phyloP scores from a whole-genome alignment of 2,888 invertebrate species.

The Argynnis bischoffii region DNA sequence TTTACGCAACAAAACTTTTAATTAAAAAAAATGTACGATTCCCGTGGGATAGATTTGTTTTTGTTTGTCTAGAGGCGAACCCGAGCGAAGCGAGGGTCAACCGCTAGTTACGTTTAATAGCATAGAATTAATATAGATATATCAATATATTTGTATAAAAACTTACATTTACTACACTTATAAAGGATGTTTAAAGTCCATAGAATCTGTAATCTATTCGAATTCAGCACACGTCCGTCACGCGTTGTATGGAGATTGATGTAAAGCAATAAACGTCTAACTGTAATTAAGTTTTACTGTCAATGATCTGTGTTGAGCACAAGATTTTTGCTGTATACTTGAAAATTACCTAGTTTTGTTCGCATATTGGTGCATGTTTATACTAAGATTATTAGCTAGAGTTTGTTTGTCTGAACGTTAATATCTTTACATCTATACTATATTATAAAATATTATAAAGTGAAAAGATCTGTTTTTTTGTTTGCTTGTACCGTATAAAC shows the following conservation, averaged over 20 bases:
- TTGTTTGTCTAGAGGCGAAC: too few relatives aligned
- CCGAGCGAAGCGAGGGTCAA: too few relatives aligned
- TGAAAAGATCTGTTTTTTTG: neutral
- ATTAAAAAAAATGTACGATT: too few relatives aligned
- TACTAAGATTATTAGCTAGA: neutral
- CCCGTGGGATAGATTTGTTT: too few relatives aligned
- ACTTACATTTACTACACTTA: too few relatives aligned
- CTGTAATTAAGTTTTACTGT: conserved; percentile 16
- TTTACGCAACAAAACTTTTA: too few relatives aligned
- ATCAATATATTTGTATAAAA: too few relatives aligned
- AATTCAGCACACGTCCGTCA: conserved; percentile 33
- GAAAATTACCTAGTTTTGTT: neutral
- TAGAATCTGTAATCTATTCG: conserved; percentile 19
- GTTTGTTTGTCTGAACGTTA: neutral
- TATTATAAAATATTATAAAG: too few relatives aligned
- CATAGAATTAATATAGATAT: too few relatives aligned
- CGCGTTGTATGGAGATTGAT: conserved; percentile 35
- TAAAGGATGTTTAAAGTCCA: neutral
- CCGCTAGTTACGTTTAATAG: too few relatives aligned
- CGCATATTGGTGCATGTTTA: neutral
- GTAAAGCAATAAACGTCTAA: conserved; percentile 18
- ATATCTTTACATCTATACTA: too few relatives aligned
- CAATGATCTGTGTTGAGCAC: neutral
- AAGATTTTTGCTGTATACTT: neutral
- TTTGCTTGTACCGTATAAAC: too few relatives aligned